Percentiles rank a stretch among this genome's conserved stretches.
Conservation (phyloP, 2,113 vertebrate genomes). For the Bos javanicus region DNA sequence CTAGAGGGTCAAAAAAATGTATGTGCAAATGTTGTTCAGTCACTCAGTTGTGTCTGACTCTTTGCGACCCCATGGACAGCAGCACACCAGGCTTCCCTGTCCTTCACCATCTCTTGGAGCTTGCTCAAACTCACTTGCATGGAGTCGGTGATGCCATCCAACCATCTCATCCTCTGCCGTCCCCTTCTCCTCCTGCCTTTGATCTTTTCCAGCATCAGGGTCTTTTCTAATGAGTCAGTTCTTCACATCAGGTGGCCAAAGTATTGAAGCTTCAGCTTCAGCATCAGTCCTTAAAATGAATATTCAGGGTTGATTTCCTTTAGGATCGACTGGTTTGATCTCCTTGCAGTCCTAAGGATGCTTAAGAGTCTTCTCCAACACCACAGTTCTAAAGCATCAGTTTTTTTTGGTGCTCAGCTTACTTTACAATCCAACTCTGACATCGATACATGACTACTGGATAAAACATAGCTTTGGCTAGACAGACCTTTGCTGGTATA, state of each 20-base stretch:
- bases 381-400: not conserved
- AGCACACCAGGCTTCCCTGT: not conserved
- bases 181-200: not conserved
- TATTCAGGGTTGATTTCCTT: not conserved
- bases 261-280: not conserved
- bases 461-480: not conserved
- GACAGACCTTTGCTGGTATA: not conserved
- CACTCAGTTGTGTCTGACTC: not conserved
- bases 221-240: not conserved
- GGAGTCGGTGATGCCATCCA: not conserved
- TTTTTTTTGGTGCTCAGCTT: not conserved
- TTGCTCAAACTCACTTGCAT: not conserved
- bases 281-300: not conserved
- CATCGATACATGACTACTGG: not conserved
- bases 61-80: not conserved
- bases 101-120: not conserved
- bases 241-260: not conserved
- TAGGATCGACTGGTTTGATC: not conserved
- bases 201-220: not conserved
- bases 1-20: not conserved
- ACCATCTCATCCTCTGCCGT: not conserved
- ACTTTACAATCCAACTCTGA: not conserved
- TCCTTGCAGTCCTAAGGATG: not conserved
- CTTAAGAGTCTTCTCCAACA: not conserved
- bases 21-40: not conserved